phyloP scores from a whole-genome alignment of 2,113 vertebrate species.

The Muntiacus reevesi region DNA sequence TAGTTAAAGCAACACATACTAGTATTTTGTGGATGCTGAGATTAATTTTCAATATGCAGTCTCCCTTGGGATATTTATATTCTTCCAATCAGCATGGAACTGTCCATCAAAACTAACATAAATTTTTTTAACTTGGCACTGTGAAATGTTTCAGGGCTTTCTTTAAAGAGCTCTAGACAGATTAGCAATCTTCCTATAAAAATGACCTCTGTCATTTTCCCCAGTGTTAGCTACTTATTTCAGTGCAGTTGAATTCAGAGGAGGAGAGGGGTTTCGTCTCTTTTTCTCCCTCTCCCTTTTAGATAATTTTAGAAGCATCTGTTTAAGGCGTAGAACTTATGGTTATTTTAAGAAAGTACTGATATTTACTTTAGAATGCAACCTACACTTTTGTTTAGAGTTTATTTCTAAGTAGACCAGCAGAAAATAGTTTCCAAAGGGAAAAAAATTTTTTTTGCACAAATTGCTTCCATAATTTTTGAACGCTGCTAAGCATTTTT shows the following conservation, averaged over 20 bases:
- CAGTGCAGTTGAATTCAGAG: conserved; percentile 51
- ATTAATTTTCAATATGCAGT: conserved; percentile 83
- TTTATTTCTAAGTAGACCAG: conserved; percentile 80
- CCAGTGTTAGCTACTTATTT: conserved; percentile 66
- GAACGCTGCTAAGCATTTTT: conserved; percentile 84
- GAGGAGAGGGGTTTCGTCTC: conserved; percentile 22
- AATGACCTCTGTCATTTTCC: conserved; percentile 73
- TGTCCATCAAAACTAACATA: conserved; percentile 86
- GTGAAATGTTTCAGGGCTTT: conserved; percentile 70
- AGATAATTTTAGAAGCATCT: conserved; percentile 63
- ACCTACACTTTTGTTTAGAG: conserved; percentile 54
- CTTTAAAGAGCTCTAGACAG: conserved; percentile 73
- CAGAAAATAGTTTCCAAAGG: conserved; percentile 70
- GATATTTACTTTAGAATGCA: conserved; percentile 60
- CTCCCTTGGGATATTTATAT: conserved; percentile 86
- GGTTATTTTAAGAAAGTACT: conserved; percentile 28
- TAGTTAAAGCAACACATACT: conserved; percentile 78
- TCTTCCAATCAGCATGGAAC: conserved; percentile 85
- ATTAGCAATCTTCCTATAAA: conserved; percentile 72
- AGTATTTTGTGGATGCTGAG: conserved; percentile 81
- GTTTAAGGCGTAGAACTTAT: conserved; percentile 56
- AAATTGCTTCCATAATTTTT: conserved; percentile 82
- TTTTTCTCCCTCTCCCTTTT: background rate
- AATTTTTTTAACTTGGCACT: conserved; percentile 68
- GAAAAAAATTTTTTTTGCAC: conserved; percentile 56